Evolutionary conservation across 2,888 invertebrate genomes (phyloP).

Genomic region (Pyrocoelia pectoralis): DNA sequence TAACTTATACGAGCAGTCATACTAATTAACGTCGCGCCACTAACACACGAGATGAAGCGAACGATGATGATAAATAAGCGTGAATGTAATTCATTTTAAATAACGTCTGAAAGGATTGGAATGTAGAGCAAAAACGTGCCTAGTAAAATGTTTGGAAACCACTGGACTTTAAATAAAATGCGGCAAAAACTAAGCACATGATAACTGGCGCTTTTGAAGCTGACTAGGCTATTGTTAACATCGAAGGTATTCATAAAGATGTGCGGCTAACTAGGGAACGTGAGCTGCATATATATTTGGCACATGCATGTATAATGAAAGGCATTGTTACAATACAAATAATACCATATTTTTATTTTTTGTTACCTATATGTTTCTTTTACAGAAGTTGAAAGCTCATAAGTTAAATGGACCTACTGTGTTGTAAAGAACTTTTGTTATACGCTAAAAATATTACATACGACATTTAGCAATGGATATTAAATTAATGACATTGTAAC

Average conservation of each 20-base stretch:
- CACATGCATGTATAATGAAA: slow-evolving; percentile 54
- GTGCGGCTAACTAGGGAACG: slow-evolving; percentile 55
- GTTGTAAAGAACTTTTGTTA: background rate
- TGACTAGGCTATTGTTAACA: slow-evolving; percentile 55
- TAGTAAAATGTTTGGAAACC: slow-evolving; percentile 35
- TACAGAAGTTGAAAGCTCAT: slow-evolving; percentile 11
- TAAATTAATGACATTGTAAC: background rate
- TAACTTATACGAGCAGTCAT: background rate
- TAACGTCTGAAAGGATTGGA: background rate
- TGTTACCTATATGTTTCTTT: background rate
- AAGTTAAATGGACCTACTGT: slow-evolving; percentile 14
- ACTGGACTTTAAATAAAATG: slow-evolving; percentile 43
- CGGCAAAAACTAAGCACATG: slow-evolving; percentile 51
- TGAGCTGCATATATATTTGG: slow-evolving; percentile 53
- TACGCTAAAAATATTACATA: background rate
- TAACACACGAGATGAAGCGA: too few species aligned
- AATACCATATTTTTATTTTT: slow-evolving; percentile 52
- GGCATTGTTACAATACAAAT: slow-evolving; percentile 57
- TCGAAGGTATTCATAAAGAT: slow-evolving; percentile 55
- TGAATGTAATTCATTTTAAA: background rate
- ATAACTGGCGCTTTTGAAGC: slow-evolving; percentile 53
- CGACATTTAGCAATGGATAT: background rate
- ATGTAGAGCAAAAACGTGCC: background rate
- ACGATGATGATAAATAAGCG: too few species aligned
- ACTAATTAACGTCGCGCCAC: background rate